phyloP scores from a whole-genome alignment of 2,888 invertebrate species.

The Apomyelois bistriatella region DNA sequence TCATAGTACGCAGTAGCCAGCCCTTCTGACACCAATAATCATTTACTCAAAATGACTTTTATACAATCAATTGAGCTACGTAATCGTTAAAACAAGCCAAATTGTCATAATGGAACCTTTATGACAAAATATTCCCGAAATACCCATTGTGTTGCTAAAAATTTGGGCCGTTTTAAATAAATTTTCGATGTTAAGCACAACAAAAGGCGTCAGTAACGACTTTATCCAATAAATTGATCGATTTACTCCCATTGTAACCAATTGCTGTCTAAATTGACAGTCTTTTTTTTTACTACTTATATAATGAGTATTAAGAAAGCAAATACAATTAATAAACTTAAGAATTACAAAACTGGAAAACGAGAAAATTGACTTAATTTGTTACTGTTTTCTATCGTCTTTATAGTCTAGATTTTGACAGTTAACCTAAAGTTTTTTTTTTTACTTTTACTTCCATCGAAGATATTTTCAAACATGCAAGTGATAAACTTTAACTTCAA shows the following conservation, averaged over 20 bases:
- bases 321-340: too few species aligned
- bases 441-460: too few species aligned
- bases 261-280: background rate
- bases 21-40: too few species aligned
- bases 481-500: too few species aligned
- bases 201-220: conserved; percentile 46
- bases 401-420: too few species aligned
- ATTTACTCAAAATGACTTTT: background rate
- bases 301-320: too few species aligned
- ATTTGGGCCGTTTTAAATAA: conserved; percentile 31
- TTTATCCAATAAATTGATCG: conserved; percentile 49
- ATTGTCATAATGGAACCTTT: background rate
- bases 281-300: background rate
- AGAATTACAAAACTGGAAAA: too few species aligned
- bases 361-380: too few species aligned
- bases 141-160: conserved; percentile 8
- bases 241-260: background rate
- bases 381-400: too few species aligned
- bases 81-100: conserved; percentile 1
- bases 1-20: too few species aligned
- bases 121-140: background rate
- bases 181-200: conserved; percentile 27
- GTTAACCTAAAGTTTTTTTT: background rate
- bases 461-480: too few species aligned
- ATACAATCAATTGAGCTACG: background rate